Evolutionary conservation across 2,797 vertebrate genomes (phyloP), one percentile per base, ranked within the genome.

Genomic region (Danio jaintianensis): DNA sequence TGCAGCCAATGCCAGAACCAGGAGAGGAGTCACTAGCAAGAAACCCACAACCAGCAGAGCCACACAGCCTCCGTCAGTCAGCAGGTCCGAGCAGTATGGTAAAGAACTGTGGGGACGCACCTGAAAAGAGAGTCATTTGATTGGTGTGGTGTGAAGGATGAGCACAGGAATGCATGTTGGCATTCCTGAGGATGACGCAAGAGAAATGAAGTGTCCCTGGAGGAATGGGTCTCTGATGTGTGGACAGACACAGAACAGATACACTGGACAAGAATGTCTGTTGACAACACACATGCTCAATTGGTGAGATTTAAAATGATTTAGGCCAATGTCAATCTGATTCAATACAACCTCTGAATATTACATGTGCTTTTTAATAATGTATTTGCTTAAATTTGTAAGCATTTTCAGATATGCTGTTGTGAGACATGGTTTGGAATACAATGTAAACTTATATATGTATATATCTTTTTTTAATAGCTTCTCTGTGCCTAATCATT

Each of bases 21-120:
- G 91, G 71, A 98, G 92, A 0, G 96, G 96, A 4, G 96, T 93
- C 67, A 96, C 90, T 56, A 98, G 90, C 74, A 96, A 89, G 75
- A 96, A 96, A 20, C 96, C 96, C 79, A 96, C 94, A 6, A 97
- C 96, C 88, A 97, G 89, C 79, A 98, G 91, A 2, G 94, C 94
- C n/a, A 96, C 94, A 22, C 96, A 96, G 83, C 94, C 94, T 0
- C 88, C 90, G 48, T 97, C 96, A 64, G 87, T 80, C 87, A 95
- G 87, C 53, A 95, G 75, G 80, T 95, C 92, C 4, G 93, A 92
- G 7, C 93, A 94, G 81, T 94, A 96, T 38, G 91, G 77, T 0
- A 92, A 89, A 0, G 93, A 93, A 20, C 92, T 93, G 11, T 91
- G 90, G 10, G 92, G 93, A 74, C 93, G 91, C 79, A 97, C 95